Percentiles rank a stretch among this genome's conserved stretches.
Evolutionary conservation across 2,113 vertebrate species (phyloP).

Genomic region (Syngnathus typhle): DNA sequence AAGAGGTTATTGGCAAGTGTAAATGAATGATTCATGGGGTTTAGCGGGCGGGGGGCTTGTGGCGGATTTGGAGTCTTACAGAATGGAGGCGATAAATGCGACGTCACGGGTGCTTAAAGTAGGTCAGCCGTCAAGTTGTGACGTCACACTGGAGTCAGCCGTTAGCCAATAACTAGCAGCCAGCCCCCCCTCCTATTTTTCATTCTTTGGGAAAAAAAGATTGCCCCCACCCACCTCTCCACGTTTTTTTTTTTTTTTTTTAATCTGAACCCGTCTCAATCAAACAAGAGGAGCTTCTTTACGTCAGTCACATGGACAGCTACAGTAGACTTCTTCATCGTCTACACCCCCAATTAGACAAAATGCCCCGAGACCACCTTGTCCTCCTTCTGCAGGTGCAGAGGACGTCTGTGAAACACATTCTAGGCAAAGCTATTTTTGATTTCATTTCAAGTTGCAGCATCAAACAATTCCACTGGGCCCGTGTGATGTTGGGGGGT

Average conservation of each 20-base stretch:
- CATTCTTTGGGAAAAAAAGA: slow-evolving; percentile 25
- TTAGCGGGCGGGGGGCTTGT: neutral
- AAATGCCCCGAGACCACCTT: neutral
- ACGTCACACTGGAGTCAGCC: slow-evolving; percentile 47
- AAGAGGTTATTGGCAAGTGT: slow-evolving; percentile 41
- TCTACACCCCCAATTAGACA: no score
- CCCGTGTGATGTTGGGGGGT: slow-evolving; percentile 6
- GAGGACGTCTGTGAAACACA: slow-evolving; percentile 1
- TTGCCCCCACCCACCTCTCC: neutral
- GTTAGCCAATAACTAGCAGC: slow-evolving; percentile 29
- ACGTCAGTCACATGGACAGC: slow-evolving; percentile 6
- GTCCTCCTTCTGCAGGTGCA: slow-evolving; percentile 1
- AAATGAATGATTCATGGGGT: slow-evolving; percentile 7
- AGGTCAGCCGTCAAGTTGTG: slow-evolving; percentile 57
- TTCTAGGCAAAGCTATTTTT: slow-evolving; percentile 23
- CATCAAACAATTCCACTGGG: slow-evolving; percentile 34
- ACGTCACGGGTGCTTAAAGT: slow-evolving; percentile 55
- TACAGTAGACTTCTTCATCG: slow-evolving; percentile 13
- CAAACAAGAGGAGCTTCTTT: slow-evolving; percentile 16
- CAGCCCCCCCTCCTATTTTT: slow-evolving; percentile 4
- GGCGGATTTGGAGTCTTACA: slow-evolving; percentile 7
- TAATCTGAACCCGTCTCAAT: slow-evolving; percentile 36
- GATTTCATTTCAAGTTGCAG: slow-evolving; percentile 32
- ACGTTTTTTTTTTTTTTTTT: neutral
- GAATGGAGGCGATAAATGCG: slow-evolving; percentile 43